These are phyloP conservation scores for Amiota minor DNA, from an alignment of 2,888 invertebrate species.

Conservation along the genomic window DNA sequence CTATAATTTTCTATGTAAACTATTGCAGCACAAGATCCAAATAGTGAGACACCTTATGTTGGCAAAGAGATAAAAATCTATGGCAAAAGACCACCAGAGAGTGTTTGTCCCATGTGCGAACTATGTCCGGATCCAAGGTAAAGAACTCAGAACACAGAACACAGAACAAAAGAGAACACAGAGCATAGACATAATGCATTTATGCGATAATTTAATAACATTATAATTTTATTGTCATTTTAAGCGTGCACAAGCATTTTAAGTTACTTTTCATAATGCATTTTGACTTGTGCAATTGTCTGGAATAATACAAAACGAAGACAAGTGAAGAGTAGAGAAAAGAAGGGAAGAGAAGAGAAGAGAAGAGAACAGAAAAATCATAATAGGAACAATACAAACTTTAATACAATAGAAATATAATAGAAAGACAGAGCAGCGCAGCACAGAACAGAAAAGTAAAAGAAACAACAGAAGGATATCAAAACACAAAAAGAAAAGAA, in stretches of 20 bases:
- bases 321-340: background rate
- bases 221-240: conserved; percentile 20
- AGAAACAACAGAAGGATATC: too few species aligned
- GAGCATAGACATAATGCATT: too few species aligned
- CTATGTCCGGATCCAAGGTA: conserved; percentile 77
- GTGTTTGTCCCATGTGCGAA: conserved; percentile 78
- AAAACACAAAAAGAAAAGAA: too few species aligned
- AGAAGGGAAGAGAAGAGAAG: background rate
- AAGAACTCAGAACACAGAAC: conserved; percentile 33
- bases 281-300: conserved; percentile 22
- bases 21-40: conserved; percentile 74
- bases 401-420: too few species aligned
- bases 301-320: conserved; percentile 27
- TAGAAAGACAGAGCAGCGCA: too few species aligned
- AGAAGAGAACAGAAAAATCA: background rate
- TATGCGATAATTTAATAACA: conserved; percentile 5
- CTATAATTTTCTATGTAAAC: background rate
- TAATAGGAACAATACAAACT: too few species aligned
- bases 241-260: conserved; percentile 11
- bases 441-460: too few species aligned
- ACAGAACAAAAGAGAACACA: background rate
- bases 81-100: conserved; percentile 78
- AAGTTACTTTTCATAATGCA: conserved; percentile 1
- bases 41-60: conserved; percentile 75
- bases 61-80: conserved; percentile 74